Evolutionary conservation across 2,888 invertebrate species (phyloP).

Genomic region (Aleiodes leptofemur): DNA sequence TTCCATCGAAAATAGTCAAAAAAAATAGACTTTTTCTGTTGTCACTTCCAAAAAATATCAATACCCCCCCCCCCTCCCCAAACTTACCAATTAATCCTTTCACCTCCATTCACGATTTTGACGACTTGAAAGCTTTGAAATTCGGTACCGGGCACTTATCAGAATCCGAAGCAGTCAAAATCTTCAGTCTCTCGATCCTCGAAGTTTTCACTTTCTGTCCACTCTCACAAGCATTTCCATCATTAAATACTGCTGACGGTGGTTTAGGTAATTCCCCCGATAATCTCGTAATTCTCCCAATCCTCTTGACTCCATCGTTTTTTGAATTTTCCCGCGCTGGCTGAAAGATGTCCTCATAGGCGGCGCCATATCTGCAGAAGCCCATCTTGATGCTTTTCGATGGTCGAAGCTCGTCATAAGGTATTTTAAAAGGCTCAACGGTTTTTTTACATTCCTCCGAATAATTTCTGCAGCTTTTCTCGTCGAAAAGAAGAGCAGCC

Average conservation of each 20-base stretch:
- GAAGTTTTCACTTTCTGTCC: conserved; percentile 37
- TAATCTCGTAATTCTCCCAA: background rate
- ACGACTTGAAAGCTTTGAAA: background rate
- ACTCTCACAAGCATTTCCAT: background rate
- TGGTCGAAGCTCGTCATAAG: conserved; percentile 58
- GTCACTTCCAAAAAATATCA: no score
- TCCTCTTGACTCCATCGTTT: background rate
- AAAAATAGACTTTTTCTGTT: no score
- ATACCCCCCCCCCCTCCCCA: no score
- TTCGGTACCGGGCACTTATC: background rate
- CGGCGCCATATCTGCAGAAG: conserved; percentile 51
- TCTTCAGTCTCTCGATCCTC: conserved; percentile 52
- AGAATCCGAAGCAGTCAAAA: conserved; percentile 34
- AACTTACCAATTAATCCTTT: no score
- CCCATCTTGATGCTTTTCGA: conserved; percentile 33
- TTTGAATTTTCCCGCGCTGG: conserved; percentile 37
- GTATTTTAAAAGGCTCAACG: conserved; percentile 44
- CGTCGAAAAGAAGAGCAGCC: conserved; percentile 34
- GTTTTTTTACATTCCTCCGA: conserved; percentile 45
- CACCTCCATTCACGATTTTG: background rate
- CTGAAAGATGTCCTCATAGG: conserved; percentile 29
- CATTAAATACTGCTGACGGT: background rate
- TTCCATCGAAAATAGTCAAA: no score
- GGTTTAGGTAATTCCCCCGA: conserved; percentile 20
- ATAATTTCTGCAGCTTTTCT: conserved; percentile 6